These are phyloP conservation scores for Trichonephila clavipes DNA, from an alignment of 1,140 invertebrate species.

Conservation along the genomic window DNA sequence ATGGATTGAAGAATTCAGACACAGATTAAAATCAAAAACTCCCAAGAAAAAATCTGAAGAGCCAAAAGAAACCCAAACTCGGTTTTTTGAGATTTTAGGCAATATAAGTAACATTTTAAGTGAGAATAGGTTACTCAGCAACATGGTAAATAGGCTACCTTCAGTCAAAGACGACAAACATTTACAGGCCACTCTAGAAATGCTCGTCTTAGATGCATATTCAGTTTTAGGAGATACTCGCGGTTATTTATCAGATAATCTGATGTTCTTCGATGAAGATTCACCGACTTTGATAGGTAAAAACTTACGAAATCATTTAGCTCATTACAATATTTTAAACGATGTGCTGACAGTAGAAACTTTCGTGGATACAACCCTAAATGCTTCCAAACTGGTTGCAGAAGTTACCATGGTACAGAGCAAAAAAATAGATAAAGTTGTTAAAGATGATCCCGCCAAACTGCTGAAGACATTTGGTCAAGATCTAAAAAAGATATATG, in stretches of 20 bases:
- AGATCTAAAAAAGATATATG: not conserved
- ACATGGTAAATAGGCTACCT: not conserved
- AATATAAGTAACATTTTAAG: not conserved
- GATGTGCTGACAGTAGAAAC: not conserved
- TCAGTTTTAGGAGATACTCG: not conserved
- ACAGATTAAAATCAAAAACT: constrained; percentile 4
- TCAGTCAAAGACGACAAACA: not conserved
- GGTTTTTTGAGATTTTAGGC: not conserved
- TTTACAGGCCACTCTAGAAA: constrained; percentile 52
- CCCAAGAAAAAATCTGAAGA: not conserved
- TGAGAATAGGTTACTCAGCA: not conserved
- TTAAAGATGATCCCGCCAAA: not conserved
- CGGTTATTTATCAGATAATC: constrained; percentile 44
- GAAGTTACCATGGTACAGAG: not conserved
- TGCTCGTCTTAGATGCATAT: constrained; percentile 59
- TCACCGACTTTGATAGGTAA: constrained; percentile 18
- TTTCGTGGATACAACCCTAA: not conserved
- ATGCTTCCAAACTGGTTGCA: constrained; percentile 49
- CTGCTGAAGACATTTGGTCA: not conserved
- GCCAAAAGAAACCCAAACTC: not conserved
- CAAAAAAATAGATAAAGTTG: constrained; percentile 35
- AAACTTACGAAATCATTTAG: constrained; percentile 52
- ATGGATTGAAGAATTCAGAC: constrained; percentile 46
- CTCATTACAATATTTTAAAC: constrained; percentile 20
- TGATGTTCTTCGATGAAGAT: not conserved